phyloP scores from a whole-genome alignment of 2,797 vertebrate species.

The Mycteria americana region DNA sequence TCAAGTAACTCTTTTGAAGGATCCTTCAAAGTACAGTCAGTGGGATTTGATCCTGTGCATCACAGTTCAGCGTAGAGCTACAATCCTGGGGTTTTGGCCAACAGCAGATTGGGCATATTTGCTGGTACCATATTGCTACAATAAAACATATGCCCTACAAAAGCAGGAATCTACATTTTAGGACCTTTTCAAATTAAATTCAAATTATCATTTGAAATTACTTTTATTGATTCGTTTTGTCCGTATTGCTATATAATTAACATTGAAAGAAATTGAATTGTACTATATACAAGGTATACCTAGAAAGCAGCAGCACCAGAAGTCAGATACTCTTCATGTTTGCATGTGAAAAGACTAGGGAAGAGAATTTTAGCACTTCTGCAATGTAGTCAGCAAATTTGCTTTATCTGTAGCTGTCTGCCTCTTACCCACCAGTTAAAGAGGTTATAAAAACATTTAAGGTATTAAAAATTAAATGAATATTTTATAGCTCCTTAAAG shows the following conservation, averaged over 20 bases:
- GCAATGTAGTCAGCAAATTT: neutral
- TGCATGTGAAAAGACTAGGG: slow-evolving; percentile 28
- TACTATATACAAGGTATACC: neutral
- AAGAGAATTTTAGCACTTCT: slow-evolving; percentile 64
- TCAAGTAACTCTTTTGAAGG: neutral
- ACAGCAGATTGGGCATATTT: neutral
- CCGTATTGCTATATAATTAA: neutral
- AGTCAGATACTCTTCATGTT: neutral
- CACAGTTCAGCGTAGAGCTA: neutral
- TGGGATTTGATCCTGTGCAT: neutral
- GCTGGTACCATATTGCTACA: neutral
- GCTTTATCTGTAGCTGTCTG: slow-evolving; percentile 58
- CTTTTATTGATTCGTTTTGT: neutral
- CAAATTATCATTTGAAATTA: neutral
- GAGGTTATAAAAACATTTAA: slow-evolving; percentile 62
- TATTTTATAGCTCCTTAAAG: slow-evolving; percentile 27
- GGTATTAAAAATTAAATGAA: slow-evolving; percentile 69
- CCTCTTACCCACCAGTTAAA: slow-evolving; percentile 52
- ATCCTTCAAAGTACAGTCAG: neutral
- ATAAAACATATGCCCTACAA: neutral
- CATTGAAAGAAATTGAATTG: neutral
- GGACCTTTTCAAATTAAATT: neutral
- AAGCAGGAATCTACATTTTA: neutral
- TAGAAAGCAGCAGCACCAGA: neutral
- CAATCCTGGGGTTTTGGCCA: neutral